Percentiles rank a stretch among this genome's conserved stretches.
Evolutionary conservation across 2,888 invertebrate genomes (phyloP).

Genomic region (Saturnia japonica): DNA sequence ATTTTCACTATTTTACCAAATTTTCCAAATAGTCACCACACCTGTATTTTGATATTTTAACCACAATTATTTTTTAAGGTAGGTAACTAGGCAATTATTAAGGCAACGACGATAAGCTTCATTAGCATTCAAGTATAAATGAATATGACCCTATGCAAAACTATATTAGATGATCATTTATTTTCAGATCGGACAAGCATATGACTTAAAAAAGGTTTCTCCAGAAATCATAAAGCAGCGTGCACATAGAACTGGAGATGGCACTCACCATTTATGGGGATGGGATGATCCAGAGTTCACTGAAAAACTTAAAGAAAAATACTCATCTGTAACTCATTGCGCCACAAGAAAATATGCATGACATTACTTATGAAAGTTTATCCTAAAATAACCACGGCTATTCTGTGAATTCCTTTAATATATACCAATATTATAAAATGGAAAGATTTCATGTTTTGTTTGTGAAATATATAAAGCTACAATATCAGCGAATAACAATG

Average conservation of each 20-base stretch:
- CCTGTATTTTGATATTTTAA: neutral
- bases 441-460: no score
- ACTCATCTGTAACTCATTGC: constrained; percentile 52
- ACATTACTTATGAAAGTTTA: neutral
- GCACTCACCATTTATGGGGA: constrained; percentile 86
- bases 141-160: no score
- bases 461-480: no score
- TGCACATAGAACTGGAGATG: constrained; percentile 85
- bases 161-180: neutral
- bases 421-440: no score
- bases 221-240: constrained; percentile 84
- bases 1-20: neutral
- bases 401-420: neutral
- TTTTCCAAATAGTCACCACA: neutral
- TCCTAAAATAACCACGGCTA: neutral
- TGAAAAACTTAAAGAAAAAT: constrained; percentile 66
- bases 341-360: constrained; percentile 45
- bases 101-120: neutral
- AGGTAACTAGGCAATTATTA: neutral
- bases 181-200: constrained; percentile 86
- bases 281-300: constrained; percentile 85
- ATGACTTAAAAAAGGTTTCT: constrained; percentile 88
- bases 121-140: neutral
- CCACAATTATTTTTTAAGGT: neutral
- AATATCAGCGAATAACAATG: no score